Conservation (phyloP, 2,888 invertebrate genomes). For the Deilephila porcellus region DNA sequence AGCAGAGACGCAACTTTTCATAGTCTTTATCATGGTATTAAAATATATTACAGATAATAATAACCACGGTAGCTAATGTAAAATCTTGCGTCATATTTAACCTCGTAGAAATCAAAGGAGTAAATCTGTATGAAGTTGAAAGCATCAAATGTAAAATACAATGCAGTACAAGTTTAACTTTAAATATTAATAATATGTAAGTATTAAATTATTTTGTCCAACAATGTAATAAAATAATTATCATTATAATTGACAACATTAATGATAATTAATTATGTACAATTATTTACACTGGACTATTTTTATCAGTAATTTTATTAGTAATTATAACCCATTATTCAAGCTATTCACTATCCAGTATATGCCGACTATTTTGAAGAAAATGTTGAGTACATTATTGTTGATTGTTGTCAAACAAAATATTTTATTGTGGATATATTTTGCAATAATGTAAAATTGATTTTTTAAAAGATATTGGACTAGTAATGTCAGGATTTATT, state of each 20-base stretch:
- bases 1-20: too few species aligned
- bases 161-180: not conserved
- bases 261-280: conserved; percentile 23
- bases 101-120: too few species aligned
- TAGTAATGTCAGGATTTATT: too few species aligned
- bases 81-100: too few species aligned
- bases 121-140: too few species aligned
- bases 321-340: not conserved
- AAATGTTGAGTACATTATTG: not conserved
- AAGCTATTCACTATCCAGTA: not conserved
- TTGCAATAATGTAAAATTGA: too few species aligned
- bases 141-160: not conserved
- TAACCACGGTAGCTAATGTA: too few species aligned
- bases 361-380: not conserved
- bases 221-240: conserved; percentile 9
- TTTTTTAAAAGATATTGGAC: too few species aligned
- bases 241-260: conserved; percentile 17
- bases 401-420: not conserved
- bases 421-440: not conserved
- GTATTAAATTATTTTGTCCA: not conserved
- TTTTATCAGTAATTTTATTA: not conserved
- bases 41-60: too few species aligned
- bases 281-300: conserved; percentile 2
- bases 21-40: too few species aligned
- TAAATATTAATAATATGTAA: not conserved